phyloP scores from a whole-genome alignment of 2,797 vertebrate species.

The Neosalanx taihuensis region DNA sequence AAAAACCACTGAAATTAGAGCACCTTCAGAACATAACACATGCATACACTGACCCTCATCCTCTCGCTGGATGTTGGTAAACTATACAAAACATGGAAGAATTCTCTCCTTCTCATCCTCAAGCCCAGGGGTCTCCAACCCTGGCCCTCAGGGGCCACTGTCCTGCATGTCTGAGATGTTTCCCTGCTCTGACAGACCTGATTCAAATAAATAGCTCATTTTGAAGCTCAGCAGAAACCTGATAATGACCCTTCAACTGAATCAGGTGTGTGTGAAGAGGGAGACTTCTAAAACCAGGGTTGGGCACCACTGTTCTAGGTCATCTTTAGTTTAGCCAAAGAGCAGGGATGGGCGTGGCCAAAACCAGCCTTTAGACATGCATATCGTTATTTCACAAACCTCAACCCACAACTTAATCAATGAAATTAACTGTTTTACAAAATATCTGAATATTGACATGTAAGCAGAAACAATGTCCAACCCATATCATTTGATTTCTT shows the following conservation, averaged over 20 bases:
- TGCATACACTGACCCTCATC: conserved; percentile 62
- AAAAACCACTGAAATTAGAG: conserved; percentile 48
- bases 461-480: conserved; percentile 13
- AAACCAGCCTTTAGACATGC: conserved; percentile 46
- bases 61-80: conserved; percentile 37
- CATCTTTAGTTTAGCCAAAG: conserved; percentile 26
- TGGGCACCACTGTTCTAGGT: background rate
- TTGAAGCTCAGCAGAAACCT: too few species aligned
- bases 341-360: conserved; percentile 11
- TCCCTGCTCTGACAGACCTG: too few species aligned
- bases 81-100: conserved; percentile 23
- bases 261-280: too few species aligned
- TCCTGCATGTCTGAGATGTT: too few species aligned
- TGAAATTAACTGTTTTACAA: conserved; percentile 13
- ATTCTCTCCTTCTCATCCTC: too few species aligned
- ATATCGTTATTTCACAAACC: conserved; percentile 24
- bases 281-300: too few species aligned
- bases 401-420: conserved; percentile 9
- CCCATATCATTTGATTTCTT: conserved; percentile 30
- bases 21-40: conserved; percentile 56
- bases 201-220: too few species aligned
- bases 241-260: too few species aligned
- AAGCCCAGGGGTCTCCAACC: too few species aligned
- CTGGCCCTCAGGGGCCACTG: too few species aligned
- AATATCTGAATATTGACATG: conserved; percentile 9